These are phyloP conservation scores for Adelphocoris suturalis DNA, from an alignment of 2,888 invertebrate genomes.

Conservation along the genomic window DNA sequence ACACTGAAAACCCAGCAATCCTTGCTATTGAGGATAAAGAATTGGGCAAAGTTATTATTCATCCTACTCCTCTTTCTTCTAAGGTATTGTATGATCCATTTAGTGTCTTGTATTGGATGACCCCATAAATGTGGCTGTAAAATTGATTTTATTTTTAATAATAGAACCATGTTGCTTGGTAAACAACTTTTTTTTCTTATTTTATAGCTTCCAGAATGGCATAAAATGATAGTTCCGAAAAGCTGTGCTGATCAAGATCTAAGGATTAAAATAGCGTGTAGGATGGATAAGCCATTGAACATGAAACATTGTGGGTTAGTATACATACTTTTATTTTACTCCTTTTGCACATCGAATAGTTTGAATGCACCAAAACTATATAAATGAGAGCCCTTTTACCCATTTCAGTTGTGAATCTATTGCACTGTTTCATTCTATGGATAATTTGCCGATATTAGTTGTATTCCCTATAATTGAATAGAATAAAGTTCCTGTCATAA, in stretches of 20 bases:
- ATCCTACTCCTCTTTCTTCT: slow-evolving; percentile 91
- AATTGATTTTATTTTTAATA: too few relatives aligned
- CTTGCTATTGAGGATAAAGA: slow-evolving; percentile 99
- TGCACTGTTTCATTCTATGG: too few relatives aligned
- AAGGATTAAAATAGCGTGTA: slow-evolving; percentile 96
- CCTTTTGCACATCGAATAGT: too few relatives aligned
- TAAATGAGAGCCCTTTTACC: too few relatives aligned
- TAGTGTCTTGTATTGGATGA: not conserved
- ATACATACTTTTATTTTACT: not conserved
- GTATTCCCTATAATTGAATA: too few relatives aligned
- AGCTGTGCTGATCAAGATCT: slow-evolving; percentile 97
- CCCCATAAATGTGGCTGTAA: too few relatives aligned
- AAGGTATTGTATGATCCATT: slow-evolving; percentile 82
- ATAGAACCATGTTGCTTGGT: too few relatives aligned
- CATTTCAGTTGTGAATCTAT: too few relatives aligned
- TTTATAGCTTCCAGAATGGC: slow-evolving; percentile 95
- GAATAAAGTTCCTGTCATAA: too few relatives aligned
- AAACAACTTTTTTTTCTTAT: not conserved
- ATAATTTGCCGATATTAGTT: too few relatives aligned
- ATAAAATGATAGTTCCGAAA: slow-evolving; percentile 97
- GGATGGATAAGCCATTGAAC: slow-evolving; percentile 99
- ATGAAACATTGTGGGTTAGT: slow-evolving; percentile 98
- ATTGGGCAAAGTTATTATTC: slow-evolving; percentile 93
- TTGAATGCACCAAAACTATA: too few relatives aligned
- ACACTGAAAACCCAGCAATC: slow-evolving; percentile 98